Evolutionary conservation across 1,140 invertebrate species (phyloP), one percentile per base, ranked within the genome.

Genomic region (Drosophila rufa): DNA sequence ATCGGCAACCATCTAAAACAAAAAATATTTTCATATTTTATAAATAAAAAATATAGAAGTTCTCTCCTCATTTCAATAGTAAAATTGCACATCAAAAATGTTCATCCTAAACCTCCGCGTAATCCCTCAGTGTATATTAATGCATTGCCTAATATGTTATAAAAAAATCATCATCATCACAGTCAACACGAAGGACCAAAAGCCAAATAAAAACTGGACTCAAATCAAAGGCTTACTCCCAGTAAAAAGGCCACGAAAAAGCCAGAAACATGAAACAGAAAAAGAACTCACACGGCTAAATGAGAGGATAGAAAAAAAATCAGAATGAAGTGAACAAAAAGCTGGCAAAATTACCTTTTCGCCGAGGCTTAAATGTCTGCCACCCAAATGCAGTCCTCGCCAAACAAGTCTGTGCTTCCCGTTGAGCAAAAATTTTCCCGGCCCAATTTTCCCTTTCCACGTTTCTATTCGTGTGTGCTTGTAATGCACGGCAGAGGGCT

Each of bases 291-390:
- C 45, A 68, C 19, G 65, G 30, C 36, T 42, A 83, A 47, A 77
- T 55, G 46, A 76, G 46, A 25, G 67, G 48, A 59, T 60, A 62
- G 30, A 62, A 59, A 60, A 79, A 58, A 83, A 80, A 80, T 80
- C 65, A 51, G 53, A 80, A 82, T 76, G 79, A 86, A 86, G 78
- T 75, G 82, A 65, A 80, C 83, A 87, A 90, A 76, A 85, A 79
- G 73, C 81, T 76, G 69, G 75, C 62, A 36, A 90, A 91, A 91
- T 91, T 82, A 91, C 86, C 86, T 91, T 91, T 91, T 89, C 84
- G 85, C 42, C 43, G 22, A 46, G 74, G 82, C 86, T 91, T 91
- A 82, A 91, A 91, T 86, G 79, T 80, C 86, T 82, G 80, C 59
- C 65, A 66, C 58, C 77, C 58, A 30, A 36, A 19, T 45, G 14